Conservation (phyloP, 2,888 invertebrate genomes). For the Mycogona germanica region DNA sequence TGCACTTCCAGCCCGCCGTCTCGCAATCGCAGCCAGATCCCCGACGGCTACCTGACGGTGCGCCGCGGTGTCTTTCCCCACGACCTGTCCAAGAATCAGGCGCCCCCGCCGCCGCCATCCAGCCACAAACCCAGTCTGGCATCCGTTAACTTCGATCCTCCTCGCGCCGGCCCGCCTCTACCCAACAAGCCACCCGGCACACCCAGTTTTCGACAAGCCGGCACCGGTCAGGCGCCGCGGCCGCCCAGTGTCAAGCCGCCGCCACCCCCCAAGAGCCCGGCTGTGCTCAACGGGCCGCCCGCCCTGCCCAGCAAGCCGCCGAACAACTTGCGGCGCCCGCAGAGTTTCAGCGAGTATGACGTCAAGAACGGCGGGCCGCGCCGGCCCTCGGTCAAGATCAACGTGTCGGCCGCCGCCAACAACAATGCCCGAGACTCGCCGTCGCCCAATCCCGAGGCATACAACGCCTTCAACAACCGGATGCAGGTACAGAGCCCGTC, state of each 20-base stretch:
- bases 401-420: not conserved
- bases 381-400: constrained; percentile 4
- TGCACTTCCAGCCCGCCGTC: constrained; percentile 6
- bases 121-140: constrained; percentile 2
- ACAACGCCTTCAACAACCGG: not conserved
- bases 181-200: constrained; percentile 33
- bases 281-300: constrained; percentile 20
- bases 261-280: constrained; percentile 46
- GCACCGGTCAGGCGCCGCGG: constrained; percentile 36
- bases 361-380: constrained; percentile 9
- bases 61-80: constrained; percentile 25
- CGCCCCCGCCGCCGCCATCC: constrained; percentile 54
- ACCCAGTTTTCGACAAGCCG: constrained; percentile 27
- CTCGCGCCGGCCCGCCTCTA: constrained; percentile 27
- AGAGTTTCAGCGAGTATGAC: constrained; percentile 25
- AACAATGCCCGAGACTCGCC: not conserved
- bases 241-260: constrained; percentile 42
- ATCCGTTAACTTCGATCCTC: not conserved
- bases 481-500: too few relatives aligned
- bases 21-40: too few relatives aligned
- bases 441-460: not conserved
- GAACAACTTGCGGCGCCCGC: constrained; percentile 21
- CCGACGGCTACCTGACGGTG: constrained; percentile 14
- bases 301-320: constrained; percentile 24
- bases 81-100: constrained; percentile 48